phyloP scores from a whole-genome alignment of 2,113 vertebrate genomes.

The Eidolon helvum region DNA sequence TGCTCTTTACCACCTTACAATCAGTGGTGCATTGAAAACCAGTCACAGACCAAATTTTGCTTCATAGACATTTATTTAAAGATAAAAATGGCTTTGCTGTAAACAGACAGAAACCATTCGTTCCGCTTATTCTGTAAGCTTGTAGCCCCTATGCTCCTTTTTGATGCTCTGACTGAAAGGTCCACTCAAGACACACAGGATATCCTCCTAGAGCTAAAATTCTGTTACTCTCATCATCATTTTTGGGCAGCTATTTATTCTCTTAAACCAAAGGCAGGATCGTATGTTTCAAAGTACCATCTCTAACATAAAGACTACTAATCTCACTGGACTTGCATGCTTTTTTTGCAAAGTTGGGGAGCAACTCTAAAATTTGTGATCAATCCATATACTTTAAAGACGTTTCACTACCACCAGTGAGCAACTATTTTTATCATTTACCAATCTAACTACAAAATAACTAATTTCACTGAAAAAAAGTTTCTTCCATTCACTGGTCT shows the following conservation, averaged over 20 bases:
- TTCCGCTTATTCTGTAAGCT: neutral
- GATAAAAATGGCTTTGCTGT: neutral
- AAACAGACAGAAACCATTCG: neutral
- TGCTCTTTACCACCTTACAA: neutral
- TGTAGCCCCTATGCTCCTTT: neutral
- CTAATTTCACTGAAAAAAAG: neutral
- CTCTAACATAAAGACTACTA: neutral
- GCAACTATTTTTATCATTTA: neutral
- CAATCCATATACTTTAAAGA: neutral
- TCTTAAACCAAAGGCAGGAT: neutral
- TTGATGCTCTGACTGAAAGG: neutral
- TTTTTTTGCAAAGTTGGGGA: neutral
- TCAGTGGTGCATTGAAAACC: neutral
- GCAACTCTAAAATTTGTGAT: neutral
- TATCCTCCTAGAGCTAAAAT: neutral
- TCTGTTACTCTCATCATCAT: neutral
- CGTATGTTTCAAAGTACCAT: fast-evolving
- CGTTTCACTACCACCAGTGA: neutral
- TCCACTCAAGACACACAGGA: neutral
- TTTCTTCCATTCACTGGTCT: neutral
- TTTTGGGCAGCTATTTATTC: neutral
- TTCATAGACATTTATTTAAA: neutral
- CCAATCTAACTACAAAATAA: neutral
- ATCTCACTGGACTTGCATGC: neutral
- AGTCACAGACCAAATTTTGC: neutral